Evolutionary conservation across 2,113 vertebrate genomes (phyloP), one percentile per base, ranked within the genome.

Genomic region (Okapia johnstoni): DNA sequence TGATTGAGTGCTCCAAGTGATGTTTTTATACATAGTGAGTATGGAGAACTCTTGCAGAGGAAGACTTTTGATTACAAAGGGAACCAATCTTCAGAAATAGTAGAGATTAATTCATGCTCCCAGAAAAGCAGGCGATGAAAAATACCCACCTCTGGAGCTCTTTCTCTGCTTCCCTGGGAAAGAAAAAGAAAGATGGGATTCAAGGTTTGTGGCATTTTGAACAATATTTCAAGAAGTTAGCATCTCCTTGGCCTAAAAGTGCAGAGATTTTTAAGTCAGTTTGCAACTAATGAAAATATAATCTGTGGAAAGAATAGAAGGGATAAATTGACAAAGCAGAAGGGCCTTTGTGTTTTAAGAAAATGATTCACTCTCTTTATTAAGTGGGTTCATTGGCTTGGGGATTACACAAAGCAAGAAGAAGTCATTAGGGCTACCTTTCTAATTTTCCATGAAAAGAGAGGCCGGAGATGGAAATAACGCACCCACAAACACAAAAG

Each of bases 101-200:
- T 81, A 63, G 40, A 26, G 92, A 77, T 76, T 86, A n/a, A 92
- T 76, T 77, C 36, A 52, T 40, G 25, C 6, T 93, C 13, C 3
- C 28, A 12, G n/a, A 23, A 14, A 46, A 80, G 57, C 7, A n/a
- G 63, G 11, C 17, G 73, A 7, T 15, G 55, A 96, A 14, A 26
- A 86, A 40, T 85, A 96, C 94, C n/a, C 30, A 97, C 95, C 97
- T 88, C 77, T 95, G 30, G 55, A 88, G 17, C 55, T 89, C 77
- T 97, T 97, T 86, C 85, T 97, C 36, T 0, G 23, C 79, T 89
- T 85, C 26, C 88, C 96, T 98, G 81, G 25, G 90, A 60, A 97
- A 89, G 85, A 97, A 90, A 97, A 97, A 96, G 43, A 98, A 96
- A 97, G 40, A 66, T 54, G 9, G 0, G 0, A 36, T 61, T 95